Conservation (phyloP, 2,113 vertebrate species). For the Polypterus senegalus region DNA sequence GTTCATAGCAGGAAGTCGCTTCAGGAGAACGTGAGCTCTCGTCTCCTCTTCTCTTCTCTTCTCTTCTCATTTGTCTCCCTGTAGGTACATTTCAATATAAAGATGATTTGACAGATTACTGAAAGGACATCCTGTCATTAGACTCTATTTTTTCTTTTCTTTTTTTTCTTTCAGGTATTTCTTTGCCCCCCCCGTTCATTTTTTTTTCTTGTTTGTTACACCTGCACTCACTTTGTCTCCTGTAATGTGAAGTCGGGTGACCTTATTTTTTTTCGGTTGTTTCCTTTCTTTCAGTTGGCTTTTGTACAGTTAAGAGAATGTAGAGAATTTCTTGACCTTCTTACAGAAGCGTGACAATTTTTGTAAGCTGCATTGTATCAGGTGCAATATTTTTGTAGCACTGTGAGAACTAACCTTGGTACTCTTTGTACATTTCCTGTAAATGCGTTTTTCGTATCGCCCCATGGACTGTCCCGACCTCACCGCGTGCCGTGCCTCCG, state of each 20-base stretch:
- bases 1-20: too few relatives aligned
- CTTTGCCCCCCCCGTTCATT: not conserved
- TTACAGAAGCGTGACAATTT: slow-evolving; percentile 35
- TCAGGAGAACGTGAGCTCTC: too few relatives aligned
- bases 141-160: too few relatives aligned
- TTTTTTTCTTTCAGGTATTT: not conserved
- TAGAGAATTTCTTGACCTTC: slow-evolving; percentile 43
- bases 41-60: too few relatives aligned
- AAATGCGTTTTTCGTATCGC: slow-evolving; percentile 13
- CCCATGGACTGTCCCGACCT: slow-evolving; percentile 4
- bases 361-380: slow-evolving; percentile 49
- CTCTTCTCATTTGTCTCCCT: too few relatives aligned
- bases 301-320: not conserved
- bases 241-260: not conserved
- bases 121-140: too few relatives aligned
- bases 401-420: slow-evolving; percentile 26
- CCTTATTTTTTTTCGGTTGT: not conserved
- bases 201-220: not conserved
- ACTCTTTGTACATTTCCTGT: slow-evolving; percentile 28
- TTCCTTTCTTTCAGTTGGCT: not conserved
- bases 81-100: too few relatives aligned
- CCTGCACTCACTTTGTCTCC: not conserved
- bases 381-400: slow-evolving; percentile 44
- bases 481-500: slow-evolving; percentile 1
- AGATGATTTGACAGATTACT: too few relatives aligned